Percentiles rank a stretch among this genome's conserved stretches.
phyloP scores from a whole-genome alignment of 1,140 invertebrate genomes.

The Heliconius melpomene region DNA sequence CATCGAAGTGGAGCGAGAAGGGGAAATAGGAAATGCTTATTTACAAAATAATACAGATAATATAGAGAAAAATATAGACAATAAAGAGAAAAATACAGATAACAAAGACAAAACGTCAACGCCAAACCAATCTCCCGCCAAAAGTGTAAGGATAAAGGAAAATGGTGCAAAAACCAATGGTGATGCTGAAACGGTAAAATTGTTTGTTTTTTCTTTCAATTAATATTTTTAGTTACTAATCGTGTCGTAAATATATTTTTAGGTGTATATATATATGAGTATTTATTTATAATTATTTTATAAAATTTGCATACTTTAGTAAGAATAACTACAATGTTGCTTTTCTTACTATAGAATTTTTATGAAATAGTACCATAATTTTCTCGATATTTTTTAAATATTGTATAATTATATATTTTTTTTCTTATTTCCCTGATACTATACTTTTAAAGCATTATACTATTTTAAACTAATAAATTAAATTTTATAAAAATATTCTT shows the following conservation, averaged over 20 bases:
- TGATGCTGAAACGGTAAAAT: slow-evolving; percentile 56
- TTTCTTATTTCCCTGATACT: neutral
- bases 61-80: slow-evolving; percentile 45
- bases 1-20: slow-evolving; percentile 76
- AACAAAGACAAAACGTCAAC: slow-evolving; percentile 36
- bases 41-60: slow-evolving; percentile 29
- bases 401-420: neutral
- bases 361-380: neutral
- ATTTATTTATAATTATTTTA: too few relatives aligned
- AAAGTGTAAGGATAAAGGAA: slow-evolving; percentile 74
- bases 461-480: neutral
- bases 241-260: slow-evolving; percentile 1
- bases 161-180: slow-evolving; percentile 72
- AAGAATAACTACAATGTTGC: too few relatives aligned
- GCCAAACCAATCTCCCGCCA: slow-evolving; percentile 67
- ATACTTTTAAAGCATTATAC: too few relatives aligned
- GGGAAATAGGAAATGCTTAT: slow-evolving; percentile 31
- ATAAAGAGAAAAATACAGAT: slow-evolving; percentile 36
- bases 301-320: too few relatives aligned
- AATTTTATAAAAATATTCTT: neutral
- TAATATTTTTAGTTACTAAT: slow-evolving; percentile 20
- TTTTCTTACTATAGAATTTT: neutral
- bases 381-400: neutral
- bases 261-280: neutral
- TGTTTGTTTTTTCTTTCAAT: slow-evolving; percentile 35